These are phyloP conservation scores for Agrypnus murinus DNA, from an alignment of 2,888 invertebrate genomes.

Conservation along the genomic window DNA sequence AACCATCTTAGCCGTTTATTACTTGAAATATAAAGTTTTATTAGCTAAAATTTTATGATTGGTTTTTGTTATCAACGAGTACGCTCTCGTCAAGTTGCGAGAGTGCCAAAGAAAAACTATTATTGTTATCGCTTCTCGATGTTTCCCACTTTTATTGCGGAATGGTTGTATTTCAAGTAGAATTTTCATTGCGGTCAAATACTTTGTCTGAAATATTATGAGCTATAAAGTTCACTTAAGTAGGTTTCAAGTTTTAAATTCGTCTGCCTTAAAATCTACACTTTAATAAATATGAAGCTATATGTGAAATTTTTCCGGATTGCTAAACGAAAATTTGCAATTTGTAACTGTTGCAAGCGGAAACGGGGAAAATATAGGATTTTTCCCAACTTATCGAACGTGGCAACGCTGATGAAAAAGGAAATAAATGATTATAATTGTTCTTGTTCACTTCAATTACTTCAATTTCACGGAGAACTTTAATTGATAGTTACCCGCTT, in stretches of 20 bases:
- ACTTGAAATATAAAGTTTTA: conserved; percentile 41
- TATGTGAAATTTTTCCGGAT: not conserved
- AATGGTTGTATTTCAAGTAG: conserved; percentile 15
- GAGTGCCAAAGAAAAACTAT: conserved; percentile 28
- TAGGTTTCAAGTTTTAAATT: not conserved
- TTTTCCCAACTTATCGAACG: not conserved
- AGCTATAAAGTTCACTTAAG: conserved; percentile 26
- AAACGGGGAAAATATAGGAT: not conserved
- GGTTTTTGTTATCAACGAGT: conserved; percentile 27
- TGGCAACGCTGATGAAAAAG: conserved; percentile 12
- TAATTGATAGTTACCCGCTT: conserved; percentile 49
- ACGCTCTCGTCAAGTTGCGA: conserved; percentile 15
- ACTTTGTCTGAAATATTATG: conserved; percentile 26
- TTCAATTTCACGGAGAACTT: conserved; percentile 40
- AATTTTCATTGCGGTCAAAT: conserved; percentile 28
- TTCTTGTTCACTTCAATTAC: conserved; percentile 45
- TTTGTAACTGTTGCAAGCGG: not conserved
- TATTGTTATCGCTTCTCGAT: conserved; percentile 39
- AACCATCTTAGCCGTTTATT: conserved; percentile 33
- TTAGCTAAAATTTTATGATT: conserved; percentile 40
- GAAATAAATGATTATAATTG: conserved; percentile 40
- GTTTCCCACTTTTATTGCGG: conserved; percentile 37
- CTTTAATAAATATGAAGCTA: not conserved
- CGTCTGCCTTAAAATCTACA: not conserved
- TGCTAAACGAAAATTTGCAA: not conserved